Evolutionary conservation across 2,113 vertebrate species (phyloP).

Genomic region (Cichladusa arquata): DNA sequence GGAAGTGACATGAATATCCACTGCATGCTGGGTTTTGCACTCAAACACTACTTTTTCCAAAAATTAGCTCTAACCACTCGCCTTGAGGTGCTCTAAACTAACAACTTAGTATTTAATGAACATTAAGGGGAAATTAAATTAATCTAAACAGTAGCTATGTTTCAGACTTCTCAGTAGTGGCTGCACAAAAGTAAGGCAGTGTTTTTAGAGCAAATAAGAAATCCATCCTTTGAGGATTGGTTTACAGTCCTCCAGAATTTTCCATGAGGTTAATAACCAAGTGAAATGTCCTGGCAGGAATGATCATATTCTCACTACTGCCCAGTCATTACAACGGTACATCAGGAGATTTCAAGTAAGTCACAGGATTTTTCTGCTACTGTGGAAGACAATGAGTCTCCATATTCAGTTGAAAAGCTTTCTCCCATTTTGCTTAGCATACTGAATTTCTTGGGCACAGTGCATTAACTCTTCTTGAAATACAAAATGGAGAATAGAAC

Average conservation of each 20-base stretch:
- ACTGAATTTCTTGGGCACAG: slow-evolving; percentile 24
- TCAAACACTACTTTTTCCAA: neutral
- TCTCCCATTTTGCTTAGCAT: slow-evolving; percentile 26
- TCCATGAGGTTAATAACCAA: slow-evolving; percentile 13
- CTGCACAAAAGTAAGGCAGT: neutral
- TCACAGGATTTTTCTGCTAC: neutral
- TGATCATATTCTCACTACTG: neutral
- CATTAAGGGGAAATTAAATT: slow-evolving; percentile 32
- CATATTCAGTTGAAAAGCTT: neutral
- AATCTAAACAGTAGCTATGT: slow-evolving; percentile 45
- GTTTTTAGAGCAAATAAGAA: slow-evolving; percentile 55
- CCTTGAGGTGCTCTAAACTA: slow-evolving; percentile 19
- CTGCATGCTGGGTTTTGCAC: neutral
- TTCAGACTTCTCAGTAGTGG: slow-evolving; percentile 25
- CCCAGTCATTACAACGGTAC: neutral
- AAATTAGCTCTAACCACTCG: neutral
- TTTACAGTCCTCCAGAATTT: slow-evolving; percentile 48
- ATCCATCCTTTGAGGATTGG: slow-evolving; percentile 37
- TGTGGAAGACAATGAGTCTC: neutral
- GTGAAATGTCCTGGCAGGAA: neutral
- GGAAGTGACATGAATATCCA: neutral
- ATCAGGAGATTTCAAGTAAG: neutral
- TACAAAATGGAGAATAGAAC: slow-evolving; percentile 19
- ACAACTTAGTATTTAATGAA: slow-evolving; percentile 40
- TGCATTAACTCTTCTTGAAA: slow-evolving; percentile 58